Conservation (phyloP, 1,140 invertebrate genomes). For the Leptonema lineaticorne region DNA sequence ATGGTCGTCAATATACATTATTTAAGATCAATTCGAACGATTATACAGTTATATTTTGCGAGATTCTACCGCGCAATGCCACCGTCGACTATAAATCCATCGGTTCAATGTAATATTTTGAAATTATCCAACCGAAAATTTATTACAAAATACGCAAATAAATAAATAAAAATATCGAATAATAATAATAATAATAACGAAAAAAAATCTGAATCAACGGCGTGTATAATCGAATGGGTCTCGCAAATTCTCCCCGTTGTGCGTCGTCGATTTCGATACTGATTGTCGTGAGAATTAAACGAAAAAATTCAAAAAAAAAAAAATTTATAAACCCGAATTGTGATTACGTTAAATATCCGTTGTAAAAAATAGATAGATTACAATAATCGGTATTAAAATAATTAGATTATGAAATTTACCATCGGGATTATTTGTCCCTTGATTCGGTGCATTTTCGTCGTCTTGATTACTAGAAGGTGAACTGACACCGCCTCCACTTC, state of each 20-base stretch:
- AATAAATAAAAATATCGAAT: no score
- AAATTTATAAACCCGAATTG: no score
- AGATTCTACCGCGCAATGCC: no score
- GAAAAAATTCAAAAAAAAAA: no score
- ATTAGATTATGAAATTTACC: conserved; percentile 61
- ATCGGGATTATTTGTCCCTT: conserved; percentile 83
- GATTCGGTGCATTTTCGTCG: conserved; percentile 75
- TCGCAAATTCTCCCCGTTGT: conserved; percentile 13
- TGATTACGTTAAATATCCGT: background rate
- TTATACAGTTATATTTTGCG: no score
- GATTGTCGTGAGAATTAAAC: conserved; percentile 7
- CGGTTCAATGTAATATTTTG: no score
- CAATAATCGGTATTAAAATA: background rate
- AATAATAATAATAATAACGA: no score
- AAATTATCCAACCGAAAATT: conserved; percentile 30
- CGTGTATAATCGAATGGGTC: conserved; percentile 33
- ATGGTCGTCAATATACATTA: no score
- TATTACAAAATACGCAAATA: no score
- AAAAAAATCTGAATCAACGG: conserved; percentile 28
- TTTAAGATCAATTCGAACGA: no score
- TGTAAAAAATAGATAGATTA: no score
- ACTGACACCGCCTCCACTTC: conserved; percentile 53
- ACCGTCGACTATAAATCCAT: no score
- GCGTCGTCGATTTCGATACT: conserved; percentile 37
- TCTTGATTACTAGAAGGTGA: conserved; percentile 77